Evolutionary conservation across 2,888 invertebrate genomes (phyloP).

Genomic region (Hymenopus coronatus): DNA sequence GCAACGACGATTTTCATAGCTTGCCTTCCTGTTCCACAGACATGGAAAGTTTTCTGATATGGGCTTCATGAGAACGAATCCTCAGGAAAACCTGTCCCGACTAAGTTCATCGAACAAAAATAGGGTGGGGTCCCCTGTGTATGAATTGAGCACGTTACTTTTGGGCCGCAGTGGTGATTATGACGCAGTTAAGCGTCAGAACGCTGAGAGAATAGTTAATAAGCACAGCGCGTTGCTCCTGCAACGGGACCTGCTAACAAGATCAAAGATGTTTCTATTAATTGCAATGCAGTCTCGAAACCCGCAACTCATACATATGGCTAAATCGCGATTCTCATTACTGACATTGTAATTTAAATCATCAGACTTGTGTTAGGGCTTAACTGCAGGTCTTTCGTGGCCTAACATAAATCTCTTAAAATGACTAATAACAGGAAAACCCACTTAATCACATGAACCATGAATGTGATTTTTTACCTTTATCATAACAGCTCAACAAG

Average conservation of each 20-base stretch:
- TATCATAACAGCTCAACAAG: too few species aligned
- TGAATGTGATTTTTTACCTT: too few species aligned
- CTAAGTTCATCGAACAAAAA: neutral
- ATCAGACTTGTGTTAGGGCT: too few species aligned
- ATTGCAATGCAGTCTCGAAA: too few species aligned
- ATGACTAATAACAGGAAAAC: too few species aligned
- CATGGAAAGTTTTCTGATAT: neutral
- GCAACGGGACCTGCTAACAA: neutral
- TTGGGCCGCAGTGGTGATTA: neutral
- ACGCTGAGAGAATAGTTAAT: neutral
- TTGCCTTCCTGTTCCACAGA: neutral
- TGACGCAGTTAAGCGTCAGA: neutral
- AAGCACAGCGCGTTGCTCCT: neutral
- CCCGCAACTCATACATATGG: too few species aligned
- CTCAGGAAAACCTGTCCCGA: neutral
- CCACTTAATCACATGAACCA: too few species aligned
- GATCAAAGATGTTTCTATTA: neutral
- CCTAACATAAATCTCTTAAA: too few species aligned
- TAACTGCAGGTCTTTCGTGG: too few species aligned
- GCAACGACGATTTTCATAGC: too few species aligned
- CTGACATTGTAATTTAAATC: too few species aligned
- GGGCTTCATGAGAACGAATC: neutral
- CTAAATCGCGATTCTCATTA: too few species aligned
- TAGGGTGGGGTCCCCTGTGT: neutral
- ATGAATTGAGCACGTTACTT: neutral